Evolutionary conservation across 2,888 invertebrate genomes (phyloP).

Genomic region (Tuberolachnus salignus): DNA sequence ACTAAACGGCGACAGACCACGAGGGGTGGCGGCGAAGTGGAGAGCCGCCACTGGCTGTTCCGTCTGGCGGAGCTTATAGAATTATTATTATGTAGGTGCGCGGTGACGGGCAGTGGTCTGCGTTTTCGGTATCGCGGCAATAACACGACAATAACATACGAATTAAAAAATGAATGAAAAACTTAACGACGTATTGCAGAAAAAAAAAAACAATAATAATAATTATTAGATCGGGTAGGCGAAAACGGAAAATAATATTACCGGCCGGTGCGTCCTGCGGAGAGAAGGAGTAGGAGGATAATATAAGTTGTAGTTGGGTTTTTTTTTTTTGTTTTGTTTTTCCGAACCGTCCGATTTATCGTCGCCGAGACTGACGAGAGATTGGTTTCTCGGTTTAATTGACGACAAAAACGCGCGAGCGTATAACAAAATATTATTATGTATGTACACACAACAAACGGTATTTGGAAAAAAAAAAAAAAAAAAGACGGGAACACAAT

Average conservation of each 20-base stretch:
- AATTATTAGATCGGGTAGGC: not conserved
- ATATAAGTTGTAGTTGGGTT: not conserved
- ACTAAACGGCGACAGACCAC: no score
- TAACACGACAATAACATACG: no score
- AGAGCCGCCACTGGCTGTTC: no score
- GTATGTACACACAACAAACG: no score
- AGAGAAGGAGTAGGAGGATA: not conserved
- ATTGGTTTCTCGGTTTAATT: slow-evolving; percentile 34
- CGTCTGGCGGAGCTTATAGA: not conserved
- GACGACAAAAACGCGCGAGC: slow-evolving; percentile 18
- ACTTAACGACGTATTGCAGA: not conserved
- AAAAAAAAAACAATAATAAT: not conserved
- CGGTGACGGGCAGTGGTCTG: not conserved
- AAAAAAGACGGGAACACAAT: no score
- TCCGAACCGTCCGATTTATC: slow-evolving; percentile 4
- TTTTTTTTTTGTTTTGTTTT: not conserved
- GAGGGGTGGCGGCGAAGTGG: not conserved
- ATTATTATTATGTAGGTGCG: no score
- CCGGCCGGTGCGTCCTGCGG: not conserved
- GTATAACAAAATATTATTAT: no score
- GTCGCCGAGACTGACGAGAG: not conserved
- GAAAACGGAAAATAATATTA: not conserved
- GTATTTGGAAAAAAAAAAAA: no score
- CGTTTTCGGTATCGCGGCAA: slow-evolving; percentile 1
- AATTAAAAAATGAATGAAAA: slow-evolving; percentile 18